Evolutionary conservation across 1,140 invertebrate species (phyloP), one percentile per base, ranked within the genome.

Genomic region (Papilio aristodemus): DNA sequence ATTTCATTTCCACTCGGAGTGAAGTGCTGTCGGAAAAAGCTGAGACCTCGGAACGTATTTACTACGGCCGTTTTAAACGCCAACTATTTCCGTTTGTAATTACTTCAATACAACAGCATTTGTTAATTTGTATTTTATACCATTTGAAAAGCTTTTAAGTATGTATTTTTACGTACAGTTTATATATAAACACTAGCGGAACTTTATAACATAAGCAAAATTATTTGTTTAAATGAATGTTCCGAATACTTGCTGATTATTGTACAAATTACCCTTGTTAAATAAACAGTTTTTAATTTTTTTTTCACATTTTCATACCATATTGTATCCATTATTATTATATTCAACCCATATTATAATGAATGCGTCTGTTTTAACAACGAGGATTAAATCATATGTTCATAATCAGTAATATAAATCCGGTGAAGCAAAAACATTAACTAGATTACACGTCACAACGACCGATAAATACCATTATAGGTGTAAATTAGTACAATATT

Each of bases 1-100:
- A 87, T 84, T 88, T 81, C 84, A 85, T 86, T 89, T 80, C 84
- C 80, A 85, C 76, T 81, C 75, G 46, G 71, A 75, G 73, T 72
- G 73, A 78, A 73, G 69, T 67, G 70, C 74, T 80, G 74, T 77
- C 80, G 73, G 72, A 71, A 76, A 76, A 77, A 63, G 67, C 59
- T 68, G 73, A 60, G 70, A 73, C 60, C 57, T 13, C 39, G 58
- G 50, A 36, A 60, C 66, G 71, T 71, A 76, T 76, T 73, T 73
- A 71, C 70, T 59, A 62, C 57, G 32, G 41, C 14, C 14, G 57
- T 38, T 63, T 62, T 37, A 63, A 63, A 38, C 9, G 37, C 6
- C 17, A 63, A 22, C 14, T 38, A 39, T 38, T 38, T 39, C 11
- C 10, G 11, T 38, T 13, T 13, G 19, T 41, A 41, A 43, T 41